Conservation (phyloP, 2,797 vertebrate species). For the Avahi laniger region DNA sequence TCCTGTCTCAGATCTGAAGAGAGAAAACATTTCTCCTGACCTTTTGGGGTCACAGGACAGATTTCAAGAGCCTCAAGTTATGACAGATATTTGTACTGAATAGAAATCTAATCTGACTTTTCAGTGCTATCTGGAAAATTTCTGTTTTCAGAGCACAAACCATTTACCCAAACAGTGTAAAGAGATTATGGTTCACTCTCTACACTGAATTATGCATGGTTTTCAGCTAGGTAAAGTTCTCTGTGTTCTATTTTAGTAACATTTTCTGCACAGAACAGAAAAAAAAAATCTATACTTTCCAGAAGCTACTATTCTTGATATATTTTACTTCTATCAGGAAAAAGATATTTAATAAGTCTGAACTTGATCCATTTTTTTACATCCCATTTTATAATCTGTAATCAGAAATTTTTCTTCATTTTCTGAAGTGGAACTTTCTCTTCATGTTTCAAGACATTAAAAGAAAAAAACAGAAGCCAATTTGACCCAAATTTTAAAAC, state of each 20-base stretch:
- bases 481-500: constrained; percentile 62
- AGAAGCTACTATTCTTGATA: constrained; percentile 71
- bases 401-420: constrained; percentile 48
- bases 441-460: constrained; percentile 42
- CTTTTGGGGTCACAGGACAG: constrained; percentile 46
- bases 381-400: constrained; percentile 70
- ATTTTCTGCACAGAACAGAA: constrained; percentile 50
- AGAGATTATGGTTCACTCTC: constrained; percentile 78
- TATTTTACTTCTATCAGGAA: constrained; percentile 61
- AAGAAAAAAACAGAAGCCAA: constrained; percentile 62
- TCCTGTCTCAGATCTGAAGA: constrained; percentile 3
- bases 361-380: background rate
- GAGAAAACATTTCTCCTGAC: constrained; percentile 42
- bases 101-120: constrained; percentile 72
- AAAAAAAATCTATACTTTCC: constrained; percentile 28
- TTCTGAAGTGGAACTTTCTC: constrained; percentile 56
- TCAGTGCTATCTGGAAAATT: constrained; percentile 72
- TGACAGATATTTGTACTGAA: constrained; percentile 63
- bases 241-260: constrained; percentile 72
- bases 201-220: constrained; percentile 80
- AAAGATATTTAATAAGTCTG: constrained; percentile 51
- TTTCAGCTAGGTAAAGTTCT: constrained; percentile 76
- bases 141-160: constrained; percentile 75
- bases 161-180: constrained; percentile 78
- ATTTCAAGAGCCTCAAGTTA: constrained; percentile 38